These are phyloP conservation scores for Lithosia quadra DNA, from an alignment of 2,888 invertebrate species.

Conservation along the genomic window DNA sequence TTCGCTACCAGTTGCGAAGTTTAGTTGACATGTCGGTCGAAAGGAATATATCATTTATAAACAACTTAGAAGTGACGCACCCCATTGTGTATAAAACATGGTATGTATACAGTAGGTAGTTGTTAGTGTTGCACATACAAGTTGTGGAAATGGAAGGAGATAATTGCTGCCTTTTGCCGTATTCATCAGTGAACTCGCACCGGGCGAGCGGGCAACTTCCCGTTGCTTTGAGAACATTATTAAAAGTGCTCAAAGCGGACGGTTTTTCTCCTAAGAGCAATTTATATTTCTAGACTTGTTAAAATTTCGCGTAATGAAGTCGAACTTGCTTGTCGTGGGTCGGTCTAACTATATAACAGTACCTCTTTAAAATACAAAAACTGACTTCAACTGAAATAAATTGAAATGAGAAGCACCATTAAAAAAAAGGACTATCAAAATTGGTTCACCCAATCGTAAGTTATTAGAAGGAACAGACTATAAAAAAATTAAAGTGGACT, in stretches of 20 bases:
- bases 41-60: too few relatives aligned
- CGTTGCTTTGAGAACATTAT: not conserved
- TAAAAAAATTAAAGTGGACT: too few relatives aligned
- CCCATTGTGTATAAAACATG: too few relatives aligned
- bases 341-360: not conserved
- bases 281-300: constrained; percentile 2
- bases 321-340: not conserved
- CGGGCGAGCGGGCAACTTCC: not conserved
- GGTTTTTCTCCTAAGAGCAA: not conserved
- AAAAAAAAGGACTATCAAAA: too few relatives aligned
- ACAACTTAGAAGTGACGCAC: too few relatives aligned
- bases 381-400: too few relatives aligned
- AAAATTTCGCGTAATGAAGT: not conserved
- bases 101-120: not conserved
- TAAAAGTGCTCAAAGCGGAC: not conserved
- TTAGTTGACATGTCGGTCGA: too few relatives aligned
- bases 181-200: not conserved
- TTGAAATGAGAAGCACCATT: too few relatives aligned
- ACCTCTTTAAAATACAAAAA: too few relatives aligned
- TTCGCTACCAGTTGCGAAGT: too few relatives aligned
- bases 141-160: not conserved
- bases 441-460: too few relatives aligned
- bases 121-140: not conserved
- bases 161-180: constrained; percentile 4
- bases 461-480: too few relatives aligned